These are phyloP conservation scores for Zoanthus gigantus DNA, from an alignment of 92 coral and sea anemone genomes.

Conservation along the genomic window DNA sequence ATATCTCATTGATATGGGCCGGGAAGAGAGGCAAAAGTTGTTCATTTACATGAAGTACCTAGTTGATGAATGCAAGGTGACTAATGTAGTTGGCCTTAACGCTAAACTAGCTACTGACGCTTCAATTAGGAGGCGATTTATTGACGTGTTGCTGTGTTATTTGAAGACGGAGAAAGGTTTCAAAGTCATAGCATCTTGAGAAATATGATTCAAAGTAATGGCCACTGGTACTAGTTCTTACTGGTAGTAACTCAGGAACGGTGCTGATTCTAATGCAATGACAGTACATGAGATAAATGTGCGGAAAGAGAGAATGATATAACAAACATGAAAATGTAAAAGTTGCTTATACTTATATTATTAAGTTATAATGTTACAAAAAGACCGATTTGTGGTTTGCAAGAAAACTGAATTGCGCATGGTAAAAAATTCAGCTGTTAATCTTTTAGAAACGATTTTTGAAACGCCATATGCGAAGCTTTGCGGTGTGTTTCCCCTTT, in stretches of 20 bases:
- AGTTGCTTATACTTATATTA: too few relatives aligned
- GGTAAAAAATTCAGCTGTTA: too few relatives aligned
- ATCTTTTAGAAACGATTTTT: background rate
- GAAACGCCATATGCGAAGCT: background rate
- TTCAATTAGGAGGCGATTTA: constrained; percentile 71
- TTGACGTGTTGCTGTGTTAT: constrained; percentile 84
- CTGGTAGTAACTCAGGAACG: background rate
- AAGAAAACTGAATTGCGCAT: background rate
- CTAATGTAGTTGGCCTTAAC: constrained; percentile 77
- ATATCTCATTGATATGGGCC: constrained; percentile 77
- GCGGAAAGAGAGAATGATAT: background rate
- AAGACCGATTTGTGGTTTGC: background rate
- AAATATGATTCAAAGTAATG: background rate
- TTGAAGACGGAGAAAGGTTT: constrained; percentile 73
- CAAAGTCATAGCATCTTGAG: constrained; percentile 56
- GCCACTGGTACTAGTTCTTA: background rate
- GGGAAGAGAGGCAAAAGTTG: constrained; percentile 77
- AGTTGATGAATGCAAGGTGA: constrained; percentile 76
- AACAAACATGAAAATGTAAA: background rate
- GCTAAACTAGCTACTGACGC: constrained; percentile 86
- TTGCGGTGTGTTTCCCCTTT: background rate
- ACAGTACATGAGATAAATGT: background rate
- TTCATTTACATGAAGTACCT: constrained; percentile 79
- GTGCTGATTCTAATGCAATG: background rate
- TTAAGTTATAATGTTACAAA: background rate